A percentile compares a stretch with the other conserved stretches of the same genome.
These are phyloP conservation scores for Leptestheria dahalacensis DNA, from an alignment of 1,140 invertebrate genomes.

Conservation along the genomic window DNA sequence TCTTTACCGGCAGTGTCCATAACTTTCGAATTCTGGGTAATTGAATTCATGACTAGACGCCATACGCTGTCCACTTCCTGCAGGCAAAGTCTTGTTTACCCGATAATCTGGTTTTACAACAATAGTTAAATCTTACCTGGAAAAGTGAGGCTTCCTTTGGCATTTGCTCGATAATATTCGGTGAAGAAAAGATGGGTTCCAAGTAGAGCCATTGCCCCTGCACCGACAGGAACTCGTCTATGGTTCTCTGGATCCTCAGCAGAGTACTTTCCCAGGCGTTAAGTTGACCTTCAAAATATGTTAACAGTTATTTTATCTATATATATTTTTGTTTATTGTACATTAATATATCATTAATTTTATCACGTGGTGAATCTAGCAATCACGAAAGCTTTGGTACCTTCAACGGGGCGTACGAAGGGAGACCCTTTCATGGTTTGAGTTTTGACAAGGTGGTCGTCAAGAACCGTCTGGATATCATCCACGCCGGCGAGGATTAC, in stretches of 20 bases:
- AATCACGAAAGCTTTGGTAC: constrained; percentile 21
- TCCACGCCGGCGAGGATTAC: constrained; percentile 62
- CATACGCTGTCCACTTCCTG: constrained; percentile 58
- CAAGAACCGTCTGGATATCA: constrained; percentile 68
- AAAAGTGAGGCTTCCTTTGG: constrained; percentile 74
- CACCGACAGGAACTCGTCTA: constrained; percentile 77
- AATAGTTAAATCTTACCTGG: constrained; percentile 21
- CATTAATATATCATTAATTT: background rate
- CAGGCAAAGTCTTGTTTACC: constrained; percentile 9
- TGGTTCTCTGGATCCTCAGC: constrained; percentile 53
- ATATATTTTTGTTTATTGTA: too few relatives aligned
- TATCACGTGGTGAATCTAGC: constrained; percentile 7
- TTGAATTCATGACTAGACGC: constrained; percentile 56
- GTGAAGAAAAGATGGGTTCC: constrained; percentile 80
- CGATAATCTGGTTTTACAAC: background rate
- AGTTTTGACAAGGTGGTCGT: constrained; percentile 79
- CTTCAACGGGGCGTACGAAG: constrained; percentile 76
- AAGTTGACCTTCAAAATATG: constrained; percentile 45
- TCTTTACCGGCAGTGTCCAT: constrained; percentile 50
- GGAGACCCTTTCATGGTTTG: constrained; percentile 78
- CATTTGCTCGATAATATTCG: constrained; percentile 85
- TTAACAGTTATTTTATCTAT: too few relatives aligned
- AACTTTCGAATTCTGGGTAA: constrained; percentile 54
- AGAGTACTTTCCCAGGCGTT: constrained; percentile 69
- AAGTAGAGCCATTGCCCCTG: constrained; percentile 83